phyloP scores from a whole-genome alignment of 2,113 vertebrate species.

The Saccopteryx bilineata region DNA sequence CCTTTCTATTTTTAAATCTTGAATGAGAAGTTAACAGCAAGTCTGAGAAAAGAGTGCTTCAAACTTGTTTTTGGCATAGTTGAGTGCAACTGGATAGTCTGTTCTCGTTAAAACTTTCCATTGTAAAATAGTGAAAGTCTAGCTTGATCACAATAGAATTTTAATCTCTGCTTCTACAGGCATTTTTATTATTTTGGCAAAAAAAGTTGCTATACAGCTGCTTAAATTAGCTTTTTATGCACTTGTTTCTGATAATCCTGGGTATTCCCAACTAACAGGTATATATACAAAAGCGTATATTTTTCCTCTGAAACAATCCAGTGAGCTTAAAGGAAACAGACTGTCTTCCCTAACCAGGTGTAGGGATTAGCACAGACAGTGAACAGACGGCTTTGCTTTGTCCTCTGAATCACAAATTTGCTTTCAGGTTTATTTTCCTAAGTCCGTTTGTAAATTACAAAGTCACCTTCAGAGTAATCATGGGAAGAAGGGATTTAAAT shows the following conservation, averaged over 20 bases:
- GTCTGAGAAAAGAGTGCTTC: conserved; percentile 77
- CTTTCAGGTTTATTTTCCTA: conserved; percentile 55
- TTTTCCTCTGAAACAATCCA: conserved; percentile 52
- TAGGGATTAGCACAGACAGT: conserved; percentile 37
- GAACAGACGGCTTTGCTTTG: conserved; percentile 62
- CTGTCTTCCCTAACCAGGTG: conserved; percentile 47
- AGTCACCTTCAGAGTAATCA: conserved; percentile 49
- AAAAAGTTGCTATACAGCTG: conserved; percentile 79
- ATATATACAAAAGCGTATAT: conserved; percentile 25
- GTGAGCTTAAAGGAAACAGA: conserved; percentile 70
- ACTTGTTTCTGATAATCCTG: conserved; percentile 65
- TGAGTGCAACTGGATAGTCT: conserved; percentile 84
- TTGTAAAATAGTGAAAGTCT: conserved; percentile 69
- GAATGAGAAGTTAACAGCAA: conserved; percentile 78
- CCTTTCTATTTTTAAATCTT: conserved; percentile 74
- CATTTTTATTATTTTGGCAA: conserved; percentile 78
- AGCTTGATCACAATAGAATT: conserved; percentile 78
- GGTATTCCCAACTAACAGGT: conserved; percentile 61
- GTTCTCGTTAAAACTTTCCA: conserved; percentile 74
- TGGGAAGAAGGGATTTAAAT: conserved; percentile 37
- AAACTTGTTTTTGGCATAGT: conserved; percentile 84
- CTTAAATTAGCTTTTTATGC: conserved; percentile 77
- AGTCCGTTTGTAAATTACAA: conserved; percentile 43
- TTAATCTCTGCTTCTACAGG: conserved; percentile 79
- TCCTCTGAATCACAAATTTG: background rate